These are phyloP conservation scores for Ceratosolen fusciceps DNA, from an alignment of 1,140 invertebrate genomes.

Conservation along the genomic window DNA sequence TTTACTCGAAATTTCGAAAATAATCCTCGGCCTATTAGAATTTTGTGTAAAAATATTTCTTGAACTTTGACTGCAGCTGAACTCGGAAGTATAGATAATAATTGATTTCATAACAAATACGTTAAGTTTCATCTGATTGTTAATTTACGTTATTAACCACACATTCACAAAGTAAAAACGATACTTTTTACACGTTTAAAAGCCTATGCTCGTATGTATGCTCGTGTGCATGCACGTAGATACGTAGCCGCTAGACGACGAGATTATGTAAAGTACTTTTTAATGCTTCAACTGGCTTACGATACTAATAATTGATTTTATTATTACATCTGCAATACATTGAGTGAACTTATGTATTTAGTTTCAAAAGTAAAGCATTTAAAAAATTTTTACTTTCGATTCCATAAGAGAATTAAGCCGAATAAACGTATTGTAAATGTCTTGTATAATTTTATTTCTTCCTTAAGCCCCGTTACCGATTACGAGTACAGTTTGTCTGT, in stretches of 20 bases:
- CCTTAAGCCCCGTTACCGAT: background rate
- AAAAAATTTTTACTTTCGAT: background rate
- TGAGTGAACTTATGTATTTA: background rate
- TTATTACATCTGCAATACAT: background rate
- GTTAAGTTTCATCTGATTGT: background rate
- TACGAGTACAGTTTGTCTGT: background rate
- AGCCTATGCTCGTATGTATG: background rate
- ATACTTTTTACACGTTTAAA: too few relatives aligned
- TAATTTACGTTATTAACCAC: background rate
- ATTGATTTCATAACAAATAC: background rate
- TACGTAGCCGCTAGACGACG: too few relatives aligned
- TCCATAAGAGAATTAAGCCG: background rate
- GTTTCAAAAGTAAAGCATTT: background rate
- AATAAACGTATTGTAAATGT: background rate
- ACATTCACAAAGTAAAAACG: background rate
- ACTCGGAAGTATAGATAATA: conserved; percentile 6
- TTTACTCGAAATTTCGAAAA: too few relatives aligned
- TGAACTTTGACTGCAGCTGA: too few relatives aligned
- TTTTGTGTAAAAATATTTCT: background rate
- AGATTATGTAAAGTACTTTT: background rate
- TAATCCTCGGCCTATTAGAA: background rate
- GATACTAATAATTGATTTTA: background rate
- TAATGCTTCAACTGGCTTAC: background rate
- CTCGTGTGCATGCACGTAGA: background rate
- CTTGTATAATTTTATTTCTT: background rate